Evolutionary conservation across 2,797 vertebrate species (phyloP).

Genomic region (Phataginus tricuspis): DNA sequence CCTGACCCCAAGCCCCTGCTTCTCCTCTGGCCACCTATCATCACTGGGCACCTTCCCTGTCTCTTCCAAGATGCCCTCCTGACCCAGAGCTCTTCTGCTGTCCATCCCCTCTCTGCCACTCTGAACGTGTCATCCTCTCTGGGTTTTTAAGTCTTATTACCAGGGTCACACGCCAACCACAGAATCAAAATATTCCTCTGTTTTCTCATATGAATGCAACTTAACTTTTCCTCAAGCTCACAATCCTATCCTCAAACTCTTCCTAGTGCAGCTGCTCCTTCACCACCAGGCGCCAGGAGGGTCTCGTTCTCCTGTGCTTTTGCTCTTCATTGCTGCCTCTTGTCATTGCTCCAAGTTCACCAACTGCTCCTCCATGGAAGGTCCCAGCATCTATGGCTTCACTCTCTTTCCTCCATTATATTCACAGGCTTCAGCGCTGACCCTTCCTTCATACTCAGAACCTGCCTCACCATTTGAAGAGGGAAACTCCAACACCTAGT

Average conservation of each 20-base stretch:
- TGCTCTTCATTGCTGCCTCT: background rate
- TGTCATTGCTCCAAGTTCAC: accelerated
- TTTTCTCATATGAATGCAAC: background rate
- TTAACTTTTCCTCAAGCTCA: background rate
- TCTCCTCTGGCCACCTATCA: accelerated
- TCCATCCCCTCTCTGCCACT: background rate
- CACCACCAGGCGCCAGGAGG: background rate
- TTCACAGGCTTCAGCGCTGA: background rate
- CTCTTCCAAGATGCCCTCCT: background rate
- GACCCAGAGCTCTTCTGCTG: background rate
- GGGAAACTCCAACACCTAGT: too few species aligned
- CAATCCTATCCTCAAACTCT: background rate
- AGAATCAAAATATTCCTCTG: background rate
- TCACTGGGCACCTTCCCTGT: too few species aligned
- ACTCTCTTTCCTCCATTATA: background rate
- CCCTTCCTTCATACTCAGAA: background rate
- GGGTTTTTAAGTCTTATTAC: background rate
- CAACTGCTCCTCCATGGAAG: accelerated
- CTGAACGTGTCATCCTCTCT: background rate
- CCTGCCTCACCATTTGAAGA: background rate
- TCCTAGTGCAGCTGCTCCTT: background rate
- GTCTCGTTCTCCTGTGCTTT: background rate
- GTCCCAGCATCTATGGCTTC: accelerated
- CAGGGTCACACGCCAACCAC: background rate
- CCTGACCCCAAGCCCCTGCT: background rate